Percentiles rank a stretch among this genome's conserved stretches.
phyloP scores from a whole-genome alignment of 2,888 invertebrate species.

The Epiblema foenella region DNA sequence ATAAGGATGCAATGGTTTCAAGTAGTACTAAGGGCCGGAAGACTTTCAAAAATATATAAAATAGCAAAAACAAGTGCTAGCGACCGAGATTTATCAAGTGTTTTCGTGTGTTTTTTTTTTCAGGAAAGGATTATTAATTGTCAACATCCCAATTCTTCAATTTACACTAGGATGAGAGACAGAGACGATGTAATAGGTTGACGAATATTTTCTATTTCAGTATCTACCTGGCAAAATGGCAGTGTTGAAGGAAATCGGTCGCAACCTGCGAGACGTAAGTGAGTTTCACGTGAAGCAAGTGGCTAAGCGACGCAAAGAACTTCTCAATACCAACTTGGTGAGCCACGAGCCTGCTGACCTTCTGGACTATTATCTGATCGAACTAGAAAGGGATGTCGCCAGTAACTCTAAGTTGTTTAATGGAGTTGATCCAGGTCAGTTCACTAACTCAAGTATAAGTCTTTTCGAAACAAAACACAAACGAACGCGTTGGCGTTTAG shows the following conservation, averaged over 20 bases:
- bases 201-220: conserved; percentile 49
- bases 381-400: conserved; percentile 46
- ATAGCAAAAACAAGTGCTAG: too few relatives aligned
- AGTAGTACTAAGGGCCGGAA: too few relatives aligned
- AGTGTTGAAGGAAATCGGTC: conserved; percentile 75
- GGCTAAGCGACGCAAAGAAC: conserved; percentile 47
- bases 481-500: too few relatives aligned
- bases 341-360: conserved; percentile 55
- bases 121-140: too few relatives aligned
- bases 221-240: conserved; percentile 59
- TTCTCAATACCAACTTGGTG: conserved; percentile 42
- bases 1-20: too few relatives aligned
- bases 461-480: too few relatives aligned
- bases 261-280: conserved; percentile 64
- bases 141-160: too few relatives aligned
- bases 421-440: conserved; percentile 52
- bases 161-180: background rate
- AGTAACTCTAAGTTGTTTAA: conserved; percentile 49
- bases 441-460: too few relatives aligned
- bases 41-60: too few relatives aligned
- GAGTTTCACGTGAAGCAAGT: conserved; percentile 57
- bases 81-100: too few relatives aligned
- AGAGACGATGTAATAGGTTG: background rate
- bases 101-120: too few relatives aligned
- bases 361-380: conserved; percentile 58